Evolutionary conservation across 2,113 vertebrate genomes (phyloP).

Genomic region (Leptobrachium leishanense): DNA sequence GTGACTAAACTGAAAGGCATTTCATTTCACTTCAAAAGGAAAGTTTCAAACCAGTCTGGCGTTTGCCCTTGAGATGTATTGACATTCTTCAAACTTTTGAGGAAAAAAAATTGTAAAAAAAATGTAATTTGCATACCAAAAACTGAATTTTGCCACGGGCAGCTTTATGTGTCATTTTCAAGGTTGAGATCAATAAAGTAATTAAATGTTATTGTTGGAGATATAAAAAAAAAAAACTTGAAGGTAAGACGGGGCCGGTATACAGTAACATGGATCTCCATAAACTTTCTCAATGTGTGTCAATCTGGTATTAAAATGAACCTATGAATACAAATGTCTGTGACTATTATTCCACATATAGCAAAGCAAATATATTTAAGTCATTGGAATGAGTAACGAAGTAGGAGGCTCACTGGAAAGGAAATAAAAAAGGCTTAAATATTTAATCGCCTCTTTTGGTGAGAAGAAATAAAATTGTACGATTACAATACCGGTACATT

Average conservation of each 20-base stretch:
- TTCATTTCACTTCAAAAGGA: neutral
- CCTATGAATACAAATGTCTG: too few species aligned
- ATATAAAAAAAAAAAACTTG: neutral
- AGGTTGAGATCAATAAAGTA: neutral
- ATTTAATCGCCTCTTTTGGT: too few species aligned
- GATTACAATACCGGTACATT: too few species aligned
- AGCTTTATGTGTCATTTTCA: neutral
- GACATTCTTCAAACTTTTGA: neutral
- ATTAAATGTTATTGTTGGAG: neutral
- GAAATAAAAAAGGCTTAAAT: too few species aligned
- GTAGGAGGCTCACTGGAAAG: too few species aligned
- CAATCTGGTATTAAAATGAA: too few species aligned
- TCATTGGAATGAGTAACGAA: too few species aligned
- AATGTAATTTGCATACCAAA: neutral
- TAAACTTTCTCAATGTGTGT: neutral
- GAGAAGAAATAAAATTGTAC: too few species aligned
- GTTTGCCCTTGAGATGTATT: neutral
- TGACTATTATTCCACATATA: too few species aligned
- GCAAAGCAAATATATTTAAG: too few species aligned
- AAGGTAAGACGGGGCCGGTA: neutral
- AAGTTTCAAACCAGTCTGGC: neutral
- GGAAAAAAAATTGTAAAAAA: neutral
- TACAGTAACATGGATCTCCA: neutral
- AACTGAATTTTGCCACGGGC: conserved; percentile 1
- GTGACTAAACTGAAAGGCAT: neutral